Evolutionary conservation across 2,888 invertebrate genomes (phyloP).

Genomic region (Brachynemurus nebulosus): DNA sequence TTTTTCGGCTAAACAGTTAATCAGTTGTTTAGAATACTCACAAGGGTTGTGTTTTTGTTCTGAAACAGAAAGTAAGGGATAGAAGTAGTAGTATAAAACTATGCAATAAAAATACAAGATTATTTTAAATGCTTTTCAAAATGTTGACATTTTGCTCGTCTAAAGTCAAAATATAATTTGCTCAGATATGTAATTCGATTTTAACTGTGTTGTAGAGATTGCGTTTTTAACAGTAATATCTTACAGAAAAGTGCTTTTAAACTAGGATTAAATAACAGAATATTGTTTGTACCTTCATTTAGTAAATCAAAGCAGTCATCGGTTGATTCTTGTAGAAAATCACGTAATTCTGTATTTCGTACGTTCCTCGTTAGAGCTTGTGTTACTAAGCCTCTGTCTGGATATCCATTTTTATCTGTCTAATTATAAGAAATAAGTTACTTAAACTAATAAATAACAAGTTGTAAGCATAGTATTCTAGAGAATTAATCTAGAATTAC

Average conservation of each 20-base stretch:
- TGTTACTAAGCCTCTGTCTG: slow-evolving; percentile 48
- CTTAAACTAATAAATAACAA: slow-evolving; percentile 1
- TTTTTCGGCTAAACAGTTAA: slow-evolving; percentile 54
- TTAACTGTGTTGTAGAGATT: too few relatives aligned
- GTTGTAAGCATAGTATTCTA: too few relatives aligned
- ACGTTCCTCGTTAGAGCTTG: slow-evolving; percentile 46
- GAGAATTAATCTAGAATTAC: too few relatives aligned
- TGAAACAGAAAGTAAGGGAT: slow-evolving; percentile 27
- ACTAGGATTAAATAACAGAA: neutral
- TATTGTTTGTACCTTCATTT: slow-evolving; percentile 22
- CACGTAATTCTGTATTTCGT: slow-evolving; percentile 45
- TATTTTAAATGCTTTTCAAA: too few relatives aligned
- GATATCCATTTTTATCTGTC: slow-evolving; percentile 47
- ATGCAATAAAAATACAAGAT: too few relatives aligned
- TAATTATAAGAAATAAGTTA: slow-evolving; percentile 28
- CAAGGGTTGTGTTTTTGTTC: slow-evolving; percentile 46
- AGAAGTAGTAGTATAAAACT: too few relatives aligned
- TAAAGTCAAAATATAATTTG: too few relatives aligned
- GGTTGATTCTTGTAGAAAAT: slow-evolving; percentile 55
- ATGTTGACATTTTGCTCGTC: too few relatives aligned
- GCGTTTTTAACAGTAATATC: too few relatives aligned
- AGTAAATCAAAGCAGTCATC: slow-evolving; percentile 57
- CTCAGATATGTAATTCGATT: too few relatives aligned
- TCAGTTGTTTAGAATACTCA: slow-evolving; percentile 46
- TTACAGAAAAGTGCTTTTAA: neutral